Evolutionary conservation across 2,888 invertebrate genomes (phyloP).

Genomic region (Mycalesis mineus): DNA sequence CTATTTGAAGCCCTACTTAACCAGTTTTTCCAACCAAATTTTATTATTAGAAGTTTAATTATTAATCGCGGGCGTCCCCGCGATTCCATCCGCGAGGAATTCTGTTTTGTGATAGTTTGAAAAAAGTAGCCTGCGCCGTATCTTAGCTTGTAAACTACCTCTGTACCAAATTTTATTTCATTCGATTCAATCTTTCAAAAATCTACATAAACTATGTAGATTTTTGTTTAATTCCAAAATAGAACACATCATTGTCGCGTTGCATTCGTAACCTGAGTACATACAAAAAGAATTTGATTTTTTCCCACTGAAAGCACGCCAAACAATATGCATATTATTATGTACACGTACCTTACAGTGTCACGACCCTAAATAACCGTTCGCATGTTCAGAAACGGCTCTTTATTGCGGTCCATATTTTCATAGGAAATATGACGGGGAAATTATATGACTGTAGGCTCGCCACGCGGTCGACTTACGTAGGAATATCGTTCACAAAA

Average conservation of each 20-base stretch:
- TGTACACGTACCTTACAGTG: neutral
- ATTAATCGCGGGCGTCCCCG: no score
- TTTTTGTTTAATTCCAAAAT: neutral
- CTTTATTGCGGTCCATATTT: slow-evolving; percentile 47
- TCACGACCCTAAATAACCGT: slow-evolving; percentile 44
- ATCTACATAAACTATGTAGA: no score
- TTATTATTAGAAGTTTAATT: no score
- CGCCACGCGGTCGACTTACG: neutral
- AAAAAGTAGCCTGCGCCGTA: no score
- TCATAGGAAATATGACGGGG: slow-evolving; percentile 39
- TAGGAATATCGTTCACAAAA: neutral
- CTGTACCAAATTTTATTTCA: no score
- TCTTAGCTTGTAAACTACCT: neutral
- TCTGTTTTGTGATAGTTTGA: no score
- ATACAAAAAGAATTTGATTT: neutral
- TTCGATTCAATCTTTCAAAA: no score
- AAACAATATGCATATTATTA: slow-evolving; percentile 7
- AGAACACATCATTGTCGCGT: neutral
- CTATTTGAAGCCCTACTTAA: no score
- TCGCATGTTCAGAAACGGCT: slow-evolving; percentile 49
- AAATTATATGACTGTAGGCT: slow-evolving; percentile 32
- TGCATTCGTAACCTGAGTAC: neutral
- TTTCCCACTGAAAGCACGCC: neutral
- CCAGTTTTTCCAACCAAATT: no score
- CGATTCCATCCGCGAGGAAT: no score